Percentiles rank a stretch among this genome's conserved stretches.
Conservation (phyloP, 2,888 invertebrate genomes). For the Eristalinus sepulchralis region DNA sequence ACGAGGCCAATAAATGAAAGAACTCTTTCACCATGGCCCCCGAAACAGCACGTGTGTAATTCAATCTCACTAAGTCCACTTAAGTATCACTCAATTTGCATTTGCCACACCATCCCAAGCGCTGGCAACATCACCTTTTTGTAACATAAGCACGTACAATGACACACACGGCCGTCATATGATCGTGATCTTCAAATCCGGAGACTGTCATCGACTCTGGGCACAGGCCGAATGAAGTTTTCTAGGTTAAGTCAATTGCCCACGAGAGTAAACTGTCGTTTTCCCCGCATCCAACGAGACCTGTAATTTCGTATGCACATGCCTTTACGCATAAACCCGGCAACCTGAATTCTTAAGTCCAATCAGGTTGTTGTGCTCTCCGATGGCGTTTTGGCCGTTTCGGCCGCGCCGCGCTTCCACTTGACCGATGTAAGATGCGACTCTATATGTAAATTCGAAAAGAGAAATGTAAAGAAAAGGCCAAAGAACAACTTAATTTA, state of each 20-base stretch:
- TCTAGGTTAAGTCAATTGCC: constrained; percentile 63
- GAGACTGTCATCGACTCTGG: constrained; percentile 8
- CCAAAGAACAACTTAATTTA: constrained; percentile 28
- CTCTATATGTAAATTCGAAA: background rate
- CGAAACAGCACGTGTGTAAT: background rate
- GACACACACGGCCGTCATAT: background rate
- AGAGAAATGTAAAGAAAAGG: constrained; percentile 36
- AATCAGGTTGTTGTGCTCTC: constrained; percentile 28
- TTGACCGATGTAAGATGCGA: background rate
- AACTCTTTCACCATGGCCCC: background rate
- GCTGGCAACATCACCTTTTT: constrained; percentile 22
- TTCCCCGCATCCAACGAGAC: constrained; percentile 9
- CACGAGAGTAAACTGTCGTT: constrained; percentile 20
- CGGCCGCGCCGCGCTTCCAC: background rate
- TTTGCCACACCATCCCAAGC: constrained; percentile 3
- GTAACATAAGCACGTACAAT: constrained; percentile 58
- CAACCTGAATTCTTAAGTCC: constrained; percentile 57
- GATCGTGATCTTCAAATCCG: constrained; percentile 45
- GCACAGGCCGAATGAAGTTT: constrained; percentile 5
- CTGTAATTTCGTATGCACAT: constrained; percentile 48
- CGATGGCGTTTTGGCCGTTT: background rate
- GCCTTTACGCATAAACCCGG: constrained; percentile 26
- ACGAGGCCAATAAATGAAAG: background rate
- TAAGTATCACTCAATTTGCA: constrained; percentile 47
- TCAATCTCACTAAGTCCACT: background rate